These are phyloP conservation scores for Perognathus longimembris DNA, from an alignment of 2,113 vertebrate species.

Conservation along the genomic window DNA sequence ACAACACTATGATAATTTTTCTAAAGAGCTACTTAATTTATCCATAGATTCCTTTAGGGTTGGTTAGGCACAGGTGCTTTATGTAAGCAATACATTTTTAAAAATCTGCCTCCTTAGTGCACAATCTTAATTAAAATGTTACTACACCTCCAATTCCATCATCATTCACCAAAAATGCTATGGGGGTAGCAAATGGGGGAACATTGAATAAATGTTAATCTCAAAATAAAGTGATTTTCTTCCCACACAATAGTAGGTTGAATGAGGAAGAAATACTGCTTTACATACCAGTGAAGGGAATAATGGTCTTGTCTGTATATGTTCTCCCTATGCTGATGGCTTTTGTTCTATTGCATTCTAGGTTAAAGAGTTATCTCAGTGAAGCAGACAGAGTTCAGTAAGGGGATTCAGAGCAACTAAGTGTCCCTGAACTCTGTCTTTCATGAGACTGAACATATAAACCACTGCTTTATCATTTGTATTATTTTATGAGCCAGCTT, in stretches of 20 bases:
- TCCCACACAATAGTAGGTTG: not conserved
- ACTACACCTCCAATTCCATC: not conserved
- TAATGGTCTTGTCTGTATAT: not conserved
- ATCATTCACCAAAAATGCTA: not conserved
- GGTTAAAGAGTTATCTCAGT: not conserved
- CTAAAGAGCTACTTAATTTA: constrained; percentile 53
- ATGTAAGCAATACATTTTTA: constrained; percentile 62
- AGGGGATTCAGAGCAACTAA: not conserved
- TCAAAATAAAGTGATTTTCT: constrained; percentile 9
- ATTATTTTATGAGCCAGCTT: not conserved
- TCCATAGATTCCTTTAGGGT: constrained; percentile 51
- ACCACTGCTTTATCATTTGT: not conserved
- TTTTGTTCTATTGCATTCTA: not conserved
- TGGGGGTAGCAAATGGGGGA: not conserved
- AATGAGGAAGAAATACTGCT: not conserved
- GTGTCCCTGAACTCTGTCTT: not conserved
- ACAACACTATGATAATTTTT: constrained; percentile 73
- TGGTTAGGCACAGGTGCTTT: constrained; percentile 44
- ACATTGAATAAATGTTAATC: not conserved
- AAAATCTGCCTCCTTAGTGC: constrained; percentile 53
- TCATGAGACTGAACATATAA: not conserved
- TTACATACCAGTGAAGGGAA: not conserved
- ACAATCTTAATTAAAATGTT: constrained; percentile 30
- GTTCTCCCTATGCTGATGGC: not conserved
- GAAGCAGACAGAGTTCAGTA: not conserved